phyloP scores from a whole-genome alignment of 2,797 vertebrate genomes.

The Muraenolepis orangiensis region DNA sequence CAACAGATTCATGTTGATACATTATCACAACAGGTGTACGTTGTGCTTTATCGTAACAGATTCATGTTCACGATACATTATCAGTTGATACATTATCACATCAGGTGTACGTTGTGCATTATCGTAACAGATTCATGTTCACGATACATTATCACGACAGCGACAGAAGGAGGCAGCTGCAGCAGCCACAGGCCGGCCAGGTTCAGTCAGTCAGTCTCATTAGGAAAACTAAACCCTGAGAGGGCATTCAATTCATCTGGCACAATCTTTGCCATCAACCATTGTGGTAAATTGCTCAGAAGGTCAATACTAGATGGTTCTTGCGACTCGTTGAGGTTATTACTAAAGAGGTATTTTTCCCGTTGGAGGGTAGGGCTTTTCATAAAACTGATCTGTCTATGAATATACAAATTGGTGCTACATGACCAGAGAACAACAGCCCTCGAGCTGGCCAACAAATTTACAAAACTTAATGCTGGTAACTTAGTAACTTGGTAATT shows the following conservation, averaged over 20 bases:
- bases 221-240: background rate
- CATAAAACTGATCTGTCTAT: too few relatives aligned
- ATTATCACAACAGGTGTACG: background rate
- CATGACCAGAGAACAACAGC: too few relatives aligned
- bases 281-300: background rate
- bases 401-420: too few relatives aligned
- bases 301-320: background rate
- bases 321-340: background rate
- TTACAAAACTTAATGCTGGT: too few relatives aligned
- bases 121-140: too few relatives aligned
- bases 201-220: background rate
- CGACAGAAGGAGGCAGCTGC: background rate
- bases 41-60: background rate
- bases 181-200: too few relatives aligned
- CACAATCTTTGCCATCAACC: slow-evolving; percentile 1
- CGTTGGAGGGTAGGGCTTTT: too few relatives aligned
- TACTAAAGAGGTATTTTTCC: too few relatives aligned
- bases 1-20: background rate
- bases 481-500: too few relatives aligned
- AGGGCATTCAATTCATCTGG: background rate
- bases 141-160: too few relatives aligned
- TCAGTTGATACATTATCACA: background rate
- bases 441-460: too few relatives aligned
- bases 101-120: too few relatives aligned
- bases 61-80: background rate